phyloP scores from a whole-genome alignment of 2,797 vertebrate genomes.

The Oreochromis mossambicus region DNA sequence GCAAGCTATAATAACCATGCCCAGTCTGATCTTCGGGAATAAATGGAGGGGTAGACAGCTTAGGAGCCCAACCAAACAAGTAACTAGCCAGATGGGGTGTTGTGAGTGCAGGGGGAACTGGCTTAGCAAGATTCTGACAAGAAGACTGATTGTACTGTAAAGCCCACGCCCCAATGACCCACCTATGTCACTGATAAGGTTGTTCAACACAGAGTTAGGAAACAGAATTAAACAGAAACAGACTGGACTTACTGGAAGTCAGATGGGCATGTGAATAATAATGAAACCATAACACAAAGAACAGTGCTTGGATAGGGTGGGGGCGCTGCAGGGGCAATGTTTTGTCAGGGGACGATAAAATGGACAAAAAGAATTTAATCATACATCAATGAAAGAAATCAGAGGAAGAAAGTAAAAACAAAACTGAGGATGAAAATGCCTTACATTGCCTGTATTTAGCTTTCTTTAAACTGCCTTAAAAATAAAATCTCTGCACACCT shows the following conservation, averaged over 20 bases:
- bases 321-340: background rate
- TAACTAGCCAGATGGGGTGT: too few relatives aligned
- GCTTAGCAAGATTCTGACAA: too few relatives aligned
- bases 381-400: background rate
- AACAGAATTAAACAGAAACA: background rate
- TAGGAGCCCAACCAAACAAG: too few relatives aligned
- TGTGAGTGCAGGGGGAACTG: too few relatives aligned
- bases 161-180: too few relatives aligned
- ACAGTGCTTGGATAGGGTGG: background rate
- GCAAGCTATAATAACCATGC: too few relatives aligned
- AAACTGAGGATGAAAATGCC: background rate
- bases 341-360: background rate
- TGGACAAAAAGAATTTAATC: background rate
- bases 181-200: background rate
- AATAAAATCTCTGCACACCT: background rate
- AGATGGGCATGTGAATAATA: background rate
- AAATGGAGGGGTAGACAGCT: too few relatives aligned
- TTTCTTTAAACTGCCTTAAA: background rate
- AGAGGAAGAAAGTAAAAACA: background rate
- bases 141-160: too few relatives aligned
- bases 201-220: background rate
- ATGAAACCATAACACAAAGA: background rate
- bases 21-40: too few relatives aligned
- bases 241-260: background rate
- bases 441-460: background rate